Percentiles rank a stretch among this genome's conserved stretches.
phyloP scores from a whole-genome alignment of 2,797 vertebrate genomes.

The Cichlasoma orientale region DNA sequence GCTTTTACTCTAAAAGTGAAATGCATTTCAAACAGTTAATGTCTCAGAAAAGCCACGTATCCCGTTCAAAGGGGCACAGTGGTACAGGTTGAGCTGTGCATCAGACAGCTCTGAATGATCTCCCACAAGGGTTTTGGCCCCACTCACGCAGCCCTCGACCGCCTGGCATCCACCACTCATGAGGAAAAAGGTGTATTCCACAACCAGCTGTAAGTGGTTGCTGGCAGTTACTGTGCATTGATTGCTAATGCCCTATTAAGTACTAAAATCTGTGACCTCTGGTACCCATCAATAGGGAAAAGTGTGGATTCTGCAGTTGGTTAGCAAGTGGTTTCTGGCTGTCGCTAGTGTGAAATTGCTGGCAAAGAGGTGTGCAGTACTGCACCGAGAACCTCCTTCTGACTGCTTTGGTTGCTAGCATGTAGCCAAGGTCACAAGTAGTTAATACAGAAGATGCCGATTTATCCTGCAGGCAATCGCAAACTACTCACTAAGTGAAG shows the following conservation, averaged over 20 bases:
- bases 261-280: background rate
- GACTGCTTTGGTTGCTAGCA: background rate
- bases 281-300: background rate
- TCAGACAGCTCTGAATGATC: background rate
- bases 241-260: background rate
- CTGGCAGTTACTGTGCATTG: background rate
- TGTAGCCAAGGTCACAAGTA: no score
- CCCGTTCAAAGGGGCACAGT: background rate
- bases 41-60: background rate
- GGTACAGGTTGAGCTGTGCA: background rate
- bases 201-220: background rate
- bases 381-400: accelerated
- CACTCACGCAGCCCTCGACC: background rate
- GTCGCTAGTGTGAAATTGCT: background rate
- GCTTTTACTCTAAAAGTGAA: background rate
- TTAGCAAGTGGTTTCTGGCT: background rate
- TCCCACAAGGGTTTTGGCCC: background rate
- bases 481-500: background rate
- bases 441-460: background rate
- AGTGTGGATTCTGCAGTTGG: background rate
- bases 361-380: background rate
- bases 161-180: background rate
- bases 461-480: background rate
- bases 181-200: background rate
- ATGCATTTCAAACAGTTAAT: background rate